phyloP scores from a whole-genome alignment of 2,797 vertebrate species.

The Gobionotothen gibberifrons region DNA sequence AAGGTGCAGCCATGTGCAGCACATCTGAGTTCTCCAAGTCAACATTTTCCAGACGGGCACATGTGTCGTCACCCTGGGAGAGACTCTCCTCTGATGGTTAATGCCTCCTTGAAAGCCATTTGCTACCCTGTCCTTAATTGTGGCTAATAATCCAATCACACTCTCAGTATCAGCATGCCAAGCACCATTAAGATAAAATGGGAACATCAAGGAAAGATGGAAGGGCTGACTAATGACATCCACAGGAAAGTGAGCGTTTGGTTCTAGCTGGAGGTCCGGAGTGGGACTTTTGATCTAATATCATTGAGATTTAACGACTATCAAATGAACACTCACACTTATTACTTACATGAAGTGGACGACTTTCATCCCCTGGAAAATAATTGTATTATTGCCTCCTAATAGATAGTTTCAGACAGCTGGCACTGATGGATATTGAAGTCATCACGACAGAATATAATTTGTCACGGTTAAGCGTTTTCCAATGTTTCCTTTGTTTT shows the following conservation, averaged over 20 bases:
- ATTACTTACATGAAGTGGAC: conserved; percentile 41
- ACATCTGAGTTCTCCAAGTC: conserved; percentile 12
- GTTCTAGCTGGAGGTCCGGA: conserved; percentile 53
- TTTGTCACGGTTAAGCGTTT: neutral
- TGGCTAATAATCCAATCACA: conserved; percentile 81
- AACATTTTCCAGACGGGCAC: conserved; percentile 45
- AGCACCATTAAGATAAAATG: conserved; percentile 78
- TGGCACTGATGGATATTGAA: neutral
- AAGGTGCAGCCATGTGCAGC: conserved; percentile 6
- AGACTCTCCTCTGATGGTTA: conserved; percentile 66
- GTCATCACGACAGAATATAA: neutral
- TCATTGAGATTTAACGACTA: conserved; percentile 61
- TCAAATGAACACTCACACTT: conserved; percentile 48
- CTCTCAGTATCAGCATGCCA: conserved; percentile 71
- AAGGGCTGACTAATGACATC: conserved; percentile 66
- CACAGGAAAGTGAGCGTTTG: conserved; percentile 39
- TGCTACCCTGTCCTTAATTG: conserved; percentile 76
- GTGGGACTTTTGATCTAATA: conserved; percentile 44
- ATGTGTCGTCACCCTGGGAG: conserved; percentile 42
- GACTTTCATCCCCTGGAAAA: conserved; percentile 43
- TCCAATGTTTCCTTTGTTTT: neutral
- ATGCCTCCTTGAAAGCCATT: conserved; percentile 79
- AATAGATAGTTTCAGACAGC: conserved; percentile 26
- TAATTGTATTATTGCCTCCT: conserved; percentile 21
- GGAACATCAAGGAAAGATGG: conserved; percentile 56